A percentile compares a stretch with the other conserved stretches of the same genome.
Evolutionary conservation across 2,797 vertebrate species (phyloP).

Genomic region (Etheostoma nigrum): DNA sequence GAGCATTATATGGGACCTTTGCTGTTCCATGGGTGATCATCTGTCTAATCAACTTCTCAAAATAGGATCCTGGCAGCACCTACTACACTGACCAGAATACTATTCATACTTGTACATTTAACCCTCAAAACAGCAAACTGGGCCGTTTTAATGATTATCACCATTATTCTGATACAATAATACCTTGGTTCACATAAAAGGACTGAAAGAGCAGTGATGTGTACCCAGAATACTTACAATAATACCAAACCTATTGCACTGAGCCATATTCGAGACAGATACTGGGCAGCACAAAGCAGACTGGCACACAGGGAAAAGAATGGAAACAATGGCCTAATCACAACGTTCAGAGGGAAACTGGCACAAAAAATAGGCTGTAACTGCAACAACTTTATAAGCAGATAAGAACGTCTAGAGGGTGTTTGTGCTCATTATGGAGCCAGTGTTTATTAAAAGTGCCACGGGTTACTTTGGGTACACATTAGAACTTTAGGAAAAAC

Average conservation of each 20-base stretch:
- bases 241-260: not conserved
- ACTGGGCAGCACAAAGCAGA: constrained; percentile 1
- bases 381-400: constrained; percentile 6
- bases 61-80: too few species aligned
- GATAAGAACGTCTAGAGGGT: not conserved
- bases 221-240: not conserved
- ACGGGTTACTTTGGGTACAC: not conserved
- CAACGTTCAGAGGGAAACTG: not conserved
- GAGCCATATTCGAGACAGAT: not conserved
- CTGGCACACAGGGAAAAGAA: not conserved
- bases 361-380: not conserved
- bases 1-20: too few species aligned
- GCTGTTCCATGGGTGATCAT: too few species aligned
- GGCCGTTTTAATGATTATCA: not conserved
- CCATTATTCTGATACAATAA: not conserved
- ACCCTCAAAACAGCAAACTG: not conserved
- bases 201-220: not conserved
- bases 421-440: not conserved
- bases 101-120: too few species aligned
- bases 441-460: not conserved
- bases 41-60: too few species aligned
- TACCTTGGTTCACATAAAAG: not conserved
- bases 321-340: not conserved
- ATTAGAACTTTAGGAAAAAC: not conserved
- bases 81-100: too few species aligned